Conservation (phyloP, 2,113 vertebrate genomes). For the Hiodon alosoides region DNA sequence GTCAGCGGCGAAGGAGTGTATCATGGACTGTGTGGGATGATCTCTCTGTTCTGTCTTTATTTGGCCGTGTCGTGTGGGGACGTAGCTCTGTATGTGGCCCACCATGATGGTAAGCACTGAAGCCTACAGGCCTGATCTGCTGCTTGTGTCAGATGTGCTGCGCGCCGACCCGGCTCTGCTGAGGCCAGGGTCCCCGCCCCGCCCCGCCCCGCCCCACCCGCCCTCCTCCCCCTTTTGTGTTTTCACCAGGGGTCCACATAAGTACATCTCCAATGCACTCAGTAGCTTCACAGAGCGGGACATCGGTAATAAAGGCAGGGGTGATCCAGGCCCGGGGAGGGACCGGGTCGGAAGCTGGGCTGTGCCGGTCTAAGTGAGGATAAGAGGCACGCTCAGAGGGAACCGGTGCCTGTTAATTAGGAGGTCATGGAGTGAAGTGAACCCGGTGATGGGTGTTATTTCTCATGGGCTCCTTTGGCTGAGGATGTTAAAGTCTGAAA, state of each 20-base stretch:
- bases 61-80: constrained; percentile 39
- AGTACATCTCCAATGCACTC: not conserved
- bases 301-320: no score
- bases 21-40: not conserved
- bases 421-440: no score
- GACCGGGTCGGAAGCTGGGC: no score
- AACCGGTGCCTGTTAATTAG: no score
- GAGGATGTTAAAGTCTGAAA: no score
- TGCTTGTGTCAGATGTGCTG: constrained; percentile 25
- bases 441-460: no score
- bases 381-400: no score
- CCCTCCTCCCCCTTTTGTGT: not conserved
- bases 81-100: constrained; percentile 73
- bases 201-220: not conserved
- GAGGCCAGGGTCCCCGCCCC: no score
- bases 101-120: constrained; percentile 69
- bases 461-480: no score
- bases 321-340: no score
- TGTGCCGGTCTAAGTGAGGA: no score
- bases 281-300: not conserved
- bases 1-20: not conserved
- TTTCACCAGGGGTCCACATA: constrained; percentile 12
- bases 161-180: not conserved
- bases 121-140: constrained; percentile 15
- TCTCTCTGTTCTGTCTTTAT: constrained; percentile 52